These are phyloP conservation scores for Hypocryptadius cinnamomeus DNA, from an alignment of 2,113 vertebrate species.

Conservation along the genomic window DNA sequence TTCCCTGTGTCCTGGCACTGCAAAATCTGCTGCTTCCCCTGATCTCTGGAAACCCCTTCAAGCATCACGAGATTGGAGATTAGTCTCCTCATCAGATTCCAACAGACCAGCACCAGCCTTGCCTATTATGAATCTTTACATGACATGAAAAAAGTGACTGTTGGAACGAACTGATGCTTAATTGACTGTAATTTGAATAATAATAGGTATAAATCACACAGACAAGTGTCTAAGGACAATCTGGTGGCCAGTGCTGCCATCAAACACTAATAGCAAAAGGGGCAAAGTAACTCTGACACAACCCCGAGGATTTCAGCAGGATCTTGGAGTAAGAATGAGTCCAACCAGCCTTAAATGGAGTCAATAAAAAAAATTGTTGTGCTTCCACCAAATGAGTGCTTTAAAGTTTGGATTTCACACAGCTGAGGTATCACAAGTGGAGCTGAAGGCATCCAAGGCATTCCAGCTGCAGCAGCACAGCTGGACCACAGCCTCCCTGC, in stretches of 20 bases:
- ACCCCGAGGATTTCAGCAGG: not conserved
- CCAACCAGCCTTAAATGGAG: not conserved
- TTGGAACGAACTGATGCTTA: not conserved
- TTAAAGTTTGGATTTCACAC: not conserved
- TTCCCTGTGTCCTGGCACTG: not conserved
- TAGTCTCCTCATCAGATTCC: not conserved
- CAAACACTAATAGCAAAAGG: not conserved
- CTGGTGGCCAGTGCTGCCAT: not conserved
- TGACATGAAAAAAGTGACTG: not conserved
- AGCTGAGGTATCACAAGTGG: not conserved
- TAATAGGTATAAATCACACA: not conserved
- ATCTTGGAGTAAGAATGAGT: not conserved
- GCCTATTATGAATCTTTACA: not conserved
- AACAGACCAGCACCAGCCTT: not conserved
- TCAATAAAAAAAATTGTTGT: not conserved
- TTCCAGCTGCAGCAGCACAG: not conserved
- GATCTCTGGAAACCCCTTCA: not conserved
- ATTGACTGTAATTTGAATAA: not conserved
- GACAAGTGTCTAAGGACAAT: not conserved
- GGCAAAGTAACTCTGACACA: not conserved
- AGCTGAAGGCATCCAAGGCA: not conserved
- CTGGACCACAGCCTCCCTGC: not conserved
- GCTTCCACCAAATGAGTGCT: not conserved
- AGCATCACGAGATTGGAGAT: not conserved
- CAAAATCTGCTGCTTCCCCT: not conserved